phyloP scores from a whole-genome alignment of 1,140 invertebrate genomes.

The Oncopodura yosiiana region DNA sequence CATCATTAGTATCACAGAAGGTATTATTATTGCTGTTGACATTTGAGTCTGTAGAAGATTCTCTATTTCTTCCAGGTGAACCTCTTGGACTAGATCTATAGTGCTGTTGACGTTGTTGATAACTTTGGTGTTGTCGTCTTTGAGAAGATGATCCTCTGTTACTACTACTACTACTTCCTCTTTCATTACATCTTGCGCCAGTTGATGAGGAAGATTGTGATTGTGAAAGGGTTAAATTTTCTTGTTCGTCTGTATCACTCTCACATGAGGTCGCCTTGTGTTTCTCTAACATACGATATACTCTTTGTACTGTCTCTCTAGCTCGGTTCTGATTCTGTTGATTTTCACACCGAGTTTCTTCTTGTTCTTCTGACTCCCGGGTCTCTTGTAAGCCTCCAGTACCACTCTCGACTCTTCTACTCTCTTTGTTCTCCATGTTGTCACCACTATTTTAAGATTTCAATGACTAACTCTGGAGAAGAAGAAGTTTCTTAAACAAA shows the following conservation, averaged over 20 bases:
- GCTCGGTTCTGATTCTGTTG: conserved; percentile 35
- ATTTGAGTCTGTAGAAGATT: neutral
- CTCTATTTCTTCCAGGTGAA: neutral
- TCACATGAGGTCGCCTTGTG: conserved; percentile 31
- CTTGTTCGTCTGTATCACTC: conserved; percentile 10
- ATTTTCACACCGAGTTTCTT: conserved; percentile 33
- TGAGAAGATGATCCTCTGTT: neutral
- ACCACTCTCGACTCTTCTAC: conserved; percentile 3
- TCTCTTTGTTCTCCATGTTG: no score
- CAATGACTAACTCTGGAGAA: no score
- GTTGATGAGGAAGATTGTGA: neutral
- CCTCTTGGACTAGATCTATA: no score
- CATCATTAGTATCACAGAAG: conserved; percentile 28
- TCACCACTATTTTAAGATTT: no score
- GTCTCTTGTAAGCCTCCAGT: neutral
- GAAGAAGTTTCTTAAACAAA: no score
- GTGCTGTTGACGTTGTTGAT: neutral
- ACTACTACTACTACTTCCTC: neutral
- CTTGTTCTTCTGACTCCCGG: conserved; percentile 8
- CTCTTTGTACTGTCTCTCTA: conserved; percentile 32
- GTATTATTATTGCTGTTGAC: neutral
- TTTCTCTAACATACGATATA: conserved; percentile 31
- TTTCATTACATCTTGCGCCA: conserved; percentile 8
- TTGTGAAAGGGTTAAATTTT: neutral
- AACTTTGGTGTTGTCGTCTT: neutral